phyloP scores from a whole-genome alignment of 2,888 invertebrate genomes.

The Malthinus flaveolus region DNA sequence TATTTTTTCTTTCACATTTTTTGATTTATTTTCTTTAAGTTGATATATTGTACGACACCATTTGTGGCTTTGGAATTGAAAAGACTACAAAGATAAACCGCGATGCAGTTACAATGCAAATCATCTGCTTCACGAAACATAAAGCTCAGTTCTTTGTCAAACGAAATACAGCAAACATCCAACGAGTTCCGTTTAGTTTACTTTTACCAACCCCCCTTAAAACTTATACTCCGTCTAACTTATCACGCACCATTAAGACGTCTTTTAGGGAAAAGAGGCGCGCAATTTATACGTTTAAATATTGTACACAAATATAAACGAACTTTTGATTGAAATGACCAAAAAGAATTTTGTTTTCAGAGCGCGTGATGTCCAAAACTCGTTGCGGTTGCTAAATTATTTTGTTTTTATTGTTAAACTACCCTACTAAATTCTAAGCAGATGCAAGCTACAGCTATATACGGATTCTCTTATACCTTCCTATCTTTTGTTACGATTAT shows the following conservation, averaged over 20 bases:
- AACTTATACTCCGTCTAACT: conserved; percentile 18
- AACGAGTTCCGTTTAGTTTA: conserved; percentile 26
- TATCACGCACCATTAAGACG: conserved; percentile 29
- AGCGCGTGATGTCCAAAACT: conserved; percentile 13
- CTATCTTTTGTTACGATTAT: conserved; percentile 9
- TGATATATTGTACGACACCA: conserved; percentile 1
- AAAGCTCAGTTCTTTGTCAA: conserved; percentile 21
- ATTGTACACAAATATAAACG: too few relatives aligned
- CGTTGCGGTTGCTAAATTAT: conserved; percentile 23
- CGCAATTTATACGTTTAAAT: too few relatives aligned
- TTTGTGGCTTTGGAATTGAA: conserved; percentile 19
- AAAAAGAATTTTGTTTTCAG: conserved; percentile 15
- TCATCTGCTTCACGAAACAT: conserved; percentile 22
- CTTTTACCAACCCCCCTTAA: conserved; percentile 20
- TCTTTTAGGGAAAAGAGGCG: conserved; percentile 12
- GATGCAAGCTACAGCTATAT: conserved; percentile 15
- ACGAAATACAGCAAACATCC: conserved; percentile 18
- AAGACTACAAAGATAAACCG: conserved; percentile 19
- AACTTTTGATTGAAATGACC: conserved; percentile 23
- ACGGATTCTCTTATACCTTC: conserved; percentile 9
- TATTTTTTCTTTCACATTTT: too few relatives aligned
- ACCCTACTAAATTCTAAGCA: conserved; percentile 3
- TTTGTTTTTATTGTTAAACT: conserved; percentile 11
- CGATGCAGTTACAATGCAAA: conserved; percentile 23
- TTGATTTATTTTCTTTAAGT: conserved; percentile 1